Base-by-base conservation (phyloP, 1,140 invertebrate species). In the Ostrea edulis region DNA sequence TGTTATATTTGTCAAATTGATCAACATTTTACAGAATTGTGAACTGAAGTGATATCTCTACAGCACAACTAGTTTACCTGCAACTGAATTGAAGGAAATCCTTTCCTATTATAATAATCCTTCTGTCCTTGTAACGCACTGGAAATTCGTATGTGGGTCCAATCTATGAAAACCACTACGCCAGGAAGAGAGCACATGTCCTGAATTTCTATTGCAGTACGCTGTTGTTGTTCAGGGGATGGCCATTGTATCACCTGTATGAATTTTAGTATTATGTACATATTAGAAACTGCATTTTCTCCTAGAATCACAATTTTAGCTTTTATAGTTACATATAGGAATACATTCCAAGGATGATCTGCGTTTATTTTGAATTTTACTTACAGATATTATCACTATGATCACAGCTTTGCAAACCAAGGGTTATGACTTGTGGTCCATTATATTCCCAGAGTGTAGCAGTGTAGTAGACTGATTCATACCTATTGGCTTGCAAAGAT, bases 81-180 rank as follows among this genome's bases (percentile, higher is more conserved):
- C 22, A 85, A 51, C 82, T 85, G 82, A 25, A 85, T 81, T 20
- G 82, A 88, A 25, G 82, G 84, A 85, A 85, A 88, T 17, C 82
- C 62, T 77, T 85, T 85, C 20, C 87, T 44, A 85, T 88, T 85
- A 62, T 77, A 85, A 68, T 88, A 88, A 71, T 88, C 87, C 29
- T 55, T 84, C 12, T 88, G 83, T 25, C 87, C 82, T 35, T 55
- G 77, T 55, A 88, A n/a, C n/a, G 84, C 77, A 82, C 68, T n/a
- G 12, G 87, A 86, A 35, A 88, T 53, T 62, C 84, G 12, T 20
- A 88, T 88, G 35, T 88, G 87, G 17, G 71, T 86, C 53, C 87
- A 68, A 29, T 86, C 84, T 0, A 88, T n/a, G 29, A 82, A 82
- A 14, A 84, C 68, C 29, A 85, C 65, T 51, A 88, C 77, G 8